Evolutionary conservation across 2,888 invertebrate species (phyloP).

Genomic region (Crocallis elinguaria): DNA sequence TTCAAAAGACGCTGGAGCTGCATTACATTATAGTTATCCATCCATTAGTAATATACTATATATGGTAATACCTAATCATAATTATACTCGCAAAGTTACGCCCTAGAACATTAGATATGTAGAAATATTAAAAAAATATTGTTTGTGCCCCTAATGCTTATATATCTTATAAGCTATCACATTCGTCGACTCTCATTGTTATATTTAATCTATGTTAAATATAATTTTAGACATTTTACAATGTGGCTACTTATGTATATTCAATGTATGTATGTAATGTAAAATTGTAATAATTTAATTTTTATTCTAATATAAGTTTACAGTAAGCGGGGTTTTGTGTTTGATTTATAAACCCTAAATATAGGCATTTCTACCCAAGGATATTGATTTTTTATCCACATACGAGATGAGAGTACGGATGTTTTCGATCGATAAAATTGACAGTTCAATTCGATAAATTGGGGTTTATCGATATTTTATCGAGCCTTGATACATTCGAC

Average conservation of each 20-base stretch:
- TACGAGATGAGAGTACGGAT: no score
- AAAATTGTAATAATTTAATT: conserved; percentile 70
- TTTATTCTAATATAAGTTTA: conserved; percentile 73
- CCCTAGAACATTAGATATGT: background rate
- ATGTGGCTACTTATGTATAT: conserved; percentile 77
- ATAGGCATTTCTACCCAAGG: no score
- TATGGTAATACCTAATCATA: no score
- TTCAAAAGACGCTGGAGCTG: no score
- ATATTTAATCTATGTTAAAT: conserved; percentile 49
- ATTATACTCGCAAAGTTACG: background rate
- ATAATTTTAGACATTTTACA: conserved; percentile 69
- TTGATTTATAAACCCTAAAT: conserved; percentile 46
- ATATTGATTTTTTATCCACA: no score
- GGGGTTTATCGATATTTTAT: no score
- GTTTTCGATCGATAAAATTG: no score
- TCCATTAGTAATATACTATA: no score
- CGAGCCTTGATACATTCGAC: no score
- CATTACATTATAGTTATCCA: no score
- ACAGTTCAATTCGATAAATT: no score
- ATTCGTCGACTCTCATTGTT: conserved; percentile 44
- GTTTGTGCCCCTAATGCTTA: conserved; percentile 54
- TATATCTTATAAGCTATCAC: conserved; percentile 66
- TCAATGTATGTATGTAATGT: conserved; percentile 70
- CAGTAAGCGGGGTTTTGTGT: conserved; percentile 66
- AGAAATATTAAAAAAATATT: conserved; percentile 17